Base-by-base conservation (phyloP, 2,888 invertebrate genomes). In the Watsonalla cultraria region DNA sequence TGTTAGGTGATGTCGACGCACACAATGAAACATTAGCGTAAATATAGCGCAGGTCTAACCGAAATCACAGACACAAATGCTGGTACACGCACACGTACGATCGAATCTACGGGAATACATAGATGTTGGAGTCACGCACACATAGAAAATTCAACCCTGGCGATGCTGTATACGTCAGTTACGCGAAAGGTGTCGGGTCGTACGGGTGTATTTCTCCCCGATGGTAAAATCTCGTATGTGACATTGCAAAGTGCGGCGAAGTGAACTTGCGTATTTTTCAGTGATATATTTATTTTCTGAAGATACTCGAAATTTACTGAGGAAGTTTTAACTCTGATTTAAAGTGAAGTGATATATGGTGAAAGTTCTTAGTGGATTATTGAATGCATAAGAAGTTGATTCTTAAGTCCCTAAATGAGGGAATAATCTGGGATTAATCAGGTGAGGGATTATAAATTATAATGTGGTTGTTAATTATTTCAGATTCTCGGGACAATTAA, bases 1-100 rank as follows among this genome's bases (percentile, higher is more conserved):
- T 46, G 53, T 66, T 77, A 84, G 81, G 83, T 85, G 81, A 76
- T 80, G 42, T 76, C 65, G 66, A 54, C 73, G 52, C 78, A 81
- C 79, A 79, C 78, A 70, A 47, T 51, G 46, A 65, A 60, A 71
- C 57, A 55, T 54, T 54, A 14, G 58, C 57, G 60, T 66, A 61
- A 53, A 56, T 59, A 64, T 60, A 57, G 64, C 64, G 66, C 62
- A 69, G 15, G 39, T 37, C 39, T 37, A 15, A 15, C 72, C 69
- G 62, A 76, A 76, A 81, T 76, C 80, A 80, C 82, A 71, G 71
- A 72, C 74, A 73, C 73, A 59, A 59, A 55, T 69, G 62, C 67
- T 73, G 72, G 67, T 72, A 74, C 71, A 77, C 80, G 47, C 82
- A 80, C 81, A 86, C 82, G 59, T 42, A 2, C 7, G 52, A 42